Conservation (phyloP, 2,797 vertebrate genomes). For the Sebastolobus alascanus region DNA sequence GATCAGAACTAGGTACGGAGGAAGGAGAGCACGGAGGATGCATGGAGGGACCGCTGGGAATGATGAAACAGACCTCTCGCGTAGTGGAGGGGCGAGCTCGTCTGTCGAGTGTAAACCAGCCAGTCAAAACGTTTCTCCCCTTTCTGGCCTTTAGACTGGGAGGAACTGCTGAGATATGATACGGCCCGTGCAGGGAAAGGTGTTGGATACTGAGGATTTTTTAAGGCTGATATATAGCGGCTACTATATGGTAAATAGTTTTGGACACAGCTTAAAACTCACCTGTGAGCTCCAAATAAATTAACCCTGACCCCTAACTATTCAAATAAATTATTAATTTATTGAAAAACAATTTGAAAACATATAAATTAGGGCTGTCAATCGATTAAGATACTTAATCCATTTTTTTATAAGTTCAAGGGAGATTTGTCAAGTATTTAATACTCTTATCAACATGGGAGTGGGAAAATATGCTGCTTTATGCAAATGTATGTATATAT, state of each 20-base stretch:
- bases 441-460: too few species aligned
- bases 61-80: conserved; percentile 74
- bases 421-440: too few species aligned
- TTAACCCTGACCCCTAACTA: neutral
- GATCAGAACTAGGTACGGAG: conserved; percentile 72
- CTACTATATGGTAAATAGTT: neutral
- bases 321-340: fast-evolving
- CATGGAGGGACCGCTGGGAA: conserved; percentile 59
- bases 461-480: fast-evolving
- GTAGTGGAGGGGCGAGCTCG: conserved; percentile 32
- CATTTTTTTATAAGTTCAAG: too few species aligned
- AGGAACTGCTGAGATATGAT: neutral
- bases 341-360: neutral
- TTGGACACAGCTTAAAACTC: too few species aligned
- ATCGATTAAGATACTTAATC: too few species aligned
- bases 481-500: too few species aligned
- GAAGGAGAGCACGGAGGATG: conserved; percentile 62
- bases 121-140: conserved; percentile 41
- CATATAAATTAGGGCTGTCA: neutral
- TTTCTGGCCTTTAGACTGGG: neutral
- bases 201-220: neutral
- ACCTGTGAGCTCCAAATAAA: neutral
- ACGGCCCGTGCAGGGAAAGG: neutral
- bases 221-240: neutral
- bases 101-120: conserved; percentile 34